phyloP scores from a whole-genome alignment of 2,113 vertebrate genomes.

The Carassius gibelio region DNA sequence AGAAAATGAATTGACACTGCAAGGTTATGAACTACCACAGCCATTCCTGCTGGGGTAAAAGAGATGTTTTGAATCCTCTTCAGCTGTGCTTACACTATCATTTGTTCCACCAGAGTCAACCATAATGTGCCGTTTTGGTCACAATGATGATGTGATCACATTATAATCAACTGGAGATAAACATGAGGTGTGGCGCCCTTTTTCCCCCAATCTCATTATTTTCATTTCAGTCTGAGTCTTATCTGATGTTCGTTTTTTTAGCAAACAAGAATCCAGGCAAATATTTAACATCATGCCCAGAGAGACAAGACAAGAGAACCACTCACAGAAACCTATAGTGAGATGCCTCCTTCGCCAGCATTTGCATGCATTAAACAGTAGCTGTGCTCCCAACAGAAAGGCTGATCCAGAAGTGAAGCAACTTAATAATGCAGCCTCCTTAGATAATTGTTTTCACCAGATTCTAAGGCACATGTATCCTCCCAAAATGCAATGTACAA shows the following conservation, averaged over 20 bases:
- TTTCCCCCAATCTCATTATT: constrained; percentile 3
- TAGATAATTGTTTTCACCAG: background rate
- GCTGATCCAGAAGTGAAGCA: background rate
- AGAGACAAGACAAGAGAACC: too few species aligned
- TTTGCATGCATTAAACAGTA: background rate
- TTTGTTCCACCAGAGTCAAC: constrained; percentile 12
- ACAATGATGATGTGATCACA: constrained; percentile 39
- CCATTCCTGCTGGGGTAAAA: constrained; percentile 6
- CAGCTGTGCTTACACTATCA: constrained; percentile 10
- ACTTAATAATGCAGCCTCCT: background rate
- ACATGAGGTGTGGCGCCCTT: constrained; percentile 38
- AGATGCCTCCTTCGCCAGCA: background rate
- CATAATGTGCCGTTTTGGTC: constrained; percentile 35
- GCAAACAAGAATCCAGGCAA: background rate
- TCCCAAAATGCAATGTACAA: background rate
- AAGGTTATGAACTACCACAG: constrained; percentile 6
- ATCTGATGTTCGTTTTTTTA: background rate
- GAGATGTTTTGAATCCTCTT: constrained; percentile 6
- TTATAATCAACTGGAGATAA: constrained; percentile 49
- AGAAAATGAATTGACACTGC: background rate
- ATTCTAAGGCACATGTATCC: background rate
- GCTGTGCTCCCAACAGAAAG: background rate
- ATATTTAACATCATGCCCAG: background rate
- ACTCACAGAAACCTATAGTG: background rate
- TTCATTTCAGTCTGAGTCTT: background rate